These are phyloP conservation scores for Gallinago undulata DNA, from an alignment of 2,113 vertebrate species.

Conservation along the genomic window DNA sequence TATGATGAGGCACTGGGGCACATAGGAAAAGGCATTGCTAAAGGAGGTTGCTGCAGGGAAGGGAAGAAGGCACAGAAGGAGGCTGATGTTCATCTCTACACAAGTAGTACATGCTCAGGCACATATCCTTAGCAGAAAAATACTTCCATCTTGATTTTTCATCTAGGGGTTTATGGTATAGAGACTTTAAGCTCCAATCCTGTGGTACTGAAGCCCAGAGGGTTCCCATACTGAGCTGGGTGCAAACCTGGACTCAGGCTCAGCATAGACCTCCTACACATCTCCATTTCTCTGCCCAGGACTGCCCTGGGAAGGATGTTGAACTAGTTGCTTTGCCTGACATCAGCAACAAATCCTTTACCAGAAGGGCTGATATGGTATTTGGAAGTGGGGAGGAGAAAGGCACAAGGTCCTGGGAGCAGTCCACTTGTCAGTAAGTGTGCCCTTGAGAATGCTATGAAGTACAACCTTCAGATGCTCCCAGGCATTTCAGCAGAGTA, in stretches of 20 bases:
- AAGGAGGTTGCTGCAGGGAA: not conserved
- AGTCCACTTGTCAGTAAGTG: not conserved
- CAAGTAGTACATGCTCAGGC: not conserved
- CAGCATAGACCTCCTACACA: not conserved
- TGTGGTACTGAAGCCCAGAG: not conserved
- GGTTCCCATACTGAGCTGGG: not conserved
- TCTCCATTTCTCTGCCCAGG: not conserved
- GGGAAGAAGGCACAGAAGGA: not conserved
- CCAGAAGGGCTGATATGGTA: not conserved
- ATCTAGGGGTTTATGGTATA: not conserved
- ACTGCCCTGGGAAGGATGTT: not conserved
- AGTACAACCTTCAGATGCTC: not conserved
- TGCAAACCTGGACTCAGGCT: not conserved
- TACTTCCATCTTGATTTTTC: not conserved
- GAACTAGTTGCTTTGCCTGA: not conserved
- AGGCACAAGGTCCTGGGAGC: not conserved
- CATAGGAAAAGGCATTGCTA: fast-evolving
- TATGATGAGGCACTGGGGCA: not conserved
- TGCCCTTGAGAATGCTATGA: not conserved
- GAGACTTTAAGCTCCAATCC: not conserved
- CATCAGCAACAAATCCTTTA: not conserved
- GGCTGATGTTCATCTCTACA: not conserved
- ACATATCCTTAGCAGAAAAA: not conserved
- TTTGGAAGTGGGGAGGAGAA: not conserved
- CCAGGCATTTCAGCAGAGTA: not conserved